Conservation (phyloP, 2,888 invertebrate genomes). For the Bellardia bayeri region DNA sequence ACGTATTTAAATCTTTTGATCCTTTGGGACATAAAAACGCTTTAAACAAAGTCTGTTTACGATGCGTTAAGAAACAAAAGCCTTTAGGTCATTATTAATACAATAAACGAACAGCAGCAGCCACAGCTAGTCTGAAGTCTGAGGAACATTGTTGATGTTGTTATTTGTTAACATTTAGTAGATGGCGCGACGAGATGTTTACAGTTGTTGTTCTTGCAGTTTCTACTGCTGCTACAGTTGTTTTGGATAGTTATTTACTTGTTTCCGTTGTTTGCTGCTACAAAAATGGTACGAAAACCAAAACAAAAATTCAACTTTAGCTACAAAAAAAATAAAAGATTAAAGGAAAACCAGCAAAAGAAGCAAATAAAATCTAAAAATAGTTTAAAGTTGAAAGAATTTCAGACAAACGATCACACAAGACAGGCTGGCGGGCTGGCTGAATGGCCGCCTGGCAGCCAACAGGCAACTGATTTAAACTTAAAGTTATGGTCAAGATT, state of each 20-base stretch:
- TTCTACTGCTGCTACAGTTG: neutral
- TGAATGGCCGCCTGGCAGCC: neutral
- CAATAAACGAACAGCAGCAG: neutral
- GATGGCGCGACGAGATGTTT: slow-evolving; percentile 36
- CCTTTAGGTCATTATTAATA: neutral
- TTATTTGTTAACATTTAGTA: neutral
- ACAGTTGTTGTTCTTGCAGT: neutral
- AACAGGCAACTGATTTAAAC: slow-evolving; percentile 16
- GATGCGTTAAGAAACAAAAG: neutral
- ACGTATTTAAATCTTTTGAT: neutral
- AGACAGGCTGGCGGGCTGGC: slow-evolving; percentile 26
- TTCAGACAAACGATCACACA: neutral
- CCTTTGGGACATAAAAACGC: neutral
- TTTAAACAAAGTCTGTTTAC: neutral
- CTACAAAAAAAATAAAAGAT: neutral
- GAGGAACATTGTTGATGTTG: too few relatives aligned
- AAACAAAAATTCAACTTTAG: slow-evolving; percentile 7
- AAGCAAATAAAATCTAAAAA: neutral
- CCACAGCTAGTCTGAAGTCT: neutral
- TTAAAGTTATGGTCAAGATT: slow-evolving; percentile 28
- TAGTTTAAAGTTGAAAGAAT: slow-evolving; percentile 6
- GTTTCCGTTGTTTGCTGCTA: neutral
- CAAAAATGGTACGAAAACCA: slow-evolving; percentile 15
- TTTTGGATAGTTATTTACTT: slow-evolving; percentile 15
- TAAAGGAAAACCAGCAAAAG: neutral